These are phyloP conservation scores for Heliothis peltigera DNA, from an alignment of 2,888 invertebrate genomes.

Conservation along the genomic window DNA sequence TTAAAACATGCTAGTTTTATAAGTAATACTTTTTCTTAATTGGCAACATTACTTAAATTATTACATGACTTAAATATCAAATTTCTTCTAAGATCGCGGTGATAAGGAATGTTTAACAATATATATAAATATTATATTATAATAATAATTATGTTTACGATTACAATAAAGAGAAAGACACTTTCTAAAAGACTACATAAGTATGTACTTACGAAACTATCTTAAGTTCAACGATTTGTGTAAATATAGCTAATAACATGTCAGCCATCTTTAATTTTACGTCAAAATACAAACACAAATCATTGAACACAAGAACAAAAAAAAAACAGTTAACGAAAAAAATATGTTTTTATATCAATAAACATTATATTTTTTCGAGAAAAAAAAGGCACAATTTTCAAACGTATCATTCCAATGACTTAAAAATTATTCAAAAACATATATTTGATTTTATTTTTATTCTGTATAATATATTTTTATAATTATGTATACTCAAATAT, in stretches of 20 bases:
- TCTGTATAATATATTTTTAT: slow-evolving; percentile 43
- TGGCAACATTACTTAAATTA: neutral
- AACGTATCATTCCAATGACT: slow-evolving; percentile 22
- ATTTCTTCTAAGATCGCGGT: slow-evolving; percentile 49
- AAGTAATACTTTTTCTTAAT: neutral
- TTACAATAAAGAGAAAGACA: slow-evolving; percentile 25
- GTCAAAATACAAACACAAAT: slow-evolving; percentile 21
- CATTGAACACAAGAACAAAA: slow-evolving; percentile 18
- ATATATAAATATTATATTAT: slow-evolving; percentile 49
- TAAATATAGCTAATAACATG: slow-evolving; percentile 4
- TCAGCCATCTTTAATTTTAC: slow-evolving; percentile 17
- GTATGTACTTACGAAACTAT: slow-evolving; percentile 54
- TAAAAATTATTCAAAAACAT: neutral
- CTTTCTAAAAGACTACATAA: slow-evolving; percentile 58
- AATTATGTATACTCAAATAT: slow-evolving; percentile 47
- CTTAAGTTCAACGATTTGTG: slow-evolving; percentile 7
- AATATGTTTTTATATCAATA: slow-evolving; percentile 44
- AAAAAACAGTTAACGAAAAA: slow-evolving; percentile 41
- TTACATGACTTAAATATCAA: neutral
- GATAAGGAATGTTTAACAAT: slow-evolving; percentile 55
- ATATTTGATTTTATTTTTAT: slow-evolving; percentile 6
- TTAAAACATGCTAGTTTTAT: neutral
- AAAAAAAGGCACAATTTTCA: slow-evolving; percentile 70
- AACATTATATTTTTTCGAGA: slow-evolving; percentile 29
- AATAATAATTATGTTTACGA: slow-evolving; percentile 12